A percentile compares a stretch with the other conserved stretches of the same genome.
phyloP scores from a whole-genome alignment of 2,113 vertebrate species.

The Uropsilus gracilis region DNA sequence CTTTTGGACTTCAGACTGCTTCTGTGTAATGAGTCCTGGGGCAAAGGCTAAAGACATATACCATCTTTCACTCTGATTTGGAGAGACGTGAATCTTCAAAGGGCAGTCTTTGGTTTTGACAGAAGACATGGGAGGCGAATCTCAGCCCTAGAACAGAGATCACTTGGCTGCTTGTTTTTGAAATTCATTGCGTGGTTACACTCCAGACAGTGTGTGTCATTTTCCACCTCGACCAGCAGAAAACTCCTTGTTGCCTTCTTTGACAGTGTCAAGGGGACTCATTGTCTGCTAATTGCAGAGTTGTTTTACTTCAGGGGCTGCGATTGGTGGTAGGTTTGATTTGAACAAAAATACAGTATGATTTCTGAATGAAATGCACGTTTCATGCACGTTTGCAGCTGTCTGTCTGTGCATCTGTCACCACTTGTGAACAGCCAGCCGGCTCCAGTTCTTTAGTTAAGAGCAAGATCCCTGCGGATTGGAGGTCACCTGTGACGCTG shows the following conservation, averaged over 20 bases:
- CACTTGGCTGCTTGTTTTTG: background rate
- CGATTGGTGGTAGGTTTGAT: background rate
- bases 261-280: background rate
- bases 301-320: background rate
- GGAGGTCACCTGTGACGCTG: background rate
- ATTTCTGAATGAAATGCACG: background rate
- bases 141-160: no score
- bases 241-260: no score
- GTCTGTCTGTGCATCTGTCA: background rate
- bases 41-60: no score
- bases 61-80: background rate
- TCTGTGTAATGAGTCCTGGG: background rate
- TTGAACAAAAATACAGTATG: no score
- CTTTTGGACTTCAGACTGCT: background rate
- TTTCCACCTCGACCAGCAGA: no score
- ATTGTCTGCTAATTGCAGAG: background rate
- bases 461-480: background rate
- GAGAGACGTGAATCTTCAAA: background rate
- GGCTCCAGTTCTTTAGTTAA: background rate
- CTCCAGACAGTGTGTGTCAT: background rate
- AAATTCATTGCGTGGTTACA: background rate
- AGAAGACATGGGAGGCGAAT: background rate
- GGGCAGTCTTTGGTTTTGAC: background rate
- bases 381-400: background rate
- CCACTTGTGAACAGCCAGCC: background rate